A percentile compares a stretch with the other conserved stretches of the same genome.
These are phyloP conservation scores for Vulpes ferrilata DNA, from an alignment of 2,113 vertebrate genomes.

Conservation along the genomic window DNA sequence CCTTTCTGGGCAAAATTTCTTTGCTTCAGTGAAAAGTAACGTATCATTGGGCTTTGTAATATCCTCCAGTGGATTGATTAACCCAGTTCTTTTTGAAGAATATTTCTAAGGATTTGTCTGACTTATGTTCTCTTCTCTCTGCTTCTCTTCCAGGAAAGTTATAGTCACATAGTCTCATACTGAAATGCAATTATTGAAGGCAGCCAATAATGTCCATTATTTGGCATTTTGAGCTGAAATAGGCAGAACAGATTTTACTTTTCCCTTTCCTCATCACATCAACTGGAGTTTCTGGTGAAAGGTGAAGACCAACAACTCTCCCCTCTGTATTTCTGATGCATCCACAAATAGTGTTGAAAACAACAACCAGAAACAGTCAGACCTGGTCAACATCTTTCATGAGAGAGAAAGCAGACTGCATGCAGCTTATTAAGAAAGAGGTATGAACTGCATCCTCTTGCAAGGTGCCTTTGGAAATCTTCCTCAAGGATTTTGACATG, in stretches of 20 bases:
- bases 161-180: neutral
- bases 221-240: neutral
- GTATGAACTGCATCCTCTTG: neutral
- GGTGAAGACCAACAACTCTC: neutral
- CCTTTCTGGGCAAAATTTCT: neutral
- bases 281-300: neutral
- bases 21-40: neutral
- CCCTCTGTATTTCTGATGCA: neutral
- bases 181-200: neutral
- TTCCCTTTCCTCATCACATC: neutral
- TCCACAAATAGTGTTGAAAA: neutral
- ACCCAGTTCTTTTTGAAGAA: neutral
- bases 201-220: neutral
- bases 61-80: neutral
- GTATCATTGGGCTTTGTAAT: neutral
- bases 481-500: conserved; percentile 4
- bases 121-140: neutral
- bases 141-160: conserved; percentile 47
- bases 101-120: conserved; percentile 52
- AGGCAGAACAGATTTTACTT: neutral
- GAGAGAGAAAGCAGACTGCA: neutral
- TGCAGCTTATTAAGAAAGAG: neutral
- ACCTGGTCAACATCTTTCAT: neutral
- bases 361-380: neutral
- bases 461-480: neutral